These are phyloP conservation scores for Spicauda simplicius DNA, from an alignment of 2,888 invertebrate genomes.

Conservation along the genomic window DNA sequence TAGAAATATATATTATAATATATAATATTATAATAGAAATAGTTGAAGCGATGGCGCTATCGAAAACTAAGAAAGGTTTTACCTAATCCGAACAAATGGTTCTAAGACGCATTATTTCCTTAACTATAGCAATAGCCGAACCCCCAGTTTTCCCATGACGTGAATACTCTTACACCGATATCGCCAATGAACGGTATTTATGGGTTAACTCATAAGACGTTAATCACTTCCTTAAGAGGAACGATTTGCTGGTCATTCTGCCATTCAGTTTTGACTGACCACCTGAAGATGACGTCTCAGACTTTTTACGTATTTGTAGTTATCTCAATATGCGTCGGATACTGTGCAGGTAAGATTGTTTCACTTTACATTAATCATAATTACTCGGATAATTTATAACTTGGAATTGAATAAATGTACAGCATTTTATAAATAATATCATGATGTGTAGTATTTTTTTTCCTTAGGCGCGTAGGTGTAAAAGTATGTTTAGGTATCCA, in stretches of 20 bases:
- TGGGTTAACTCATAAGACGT: neutral
- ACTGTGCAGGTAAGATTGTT: slow-evolving; percentile 2
- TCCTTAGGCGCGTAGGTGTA: too few relatives aligned
- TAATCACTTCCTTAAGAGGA: neutral
- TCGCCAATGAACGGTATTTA: too few relatives aligned
- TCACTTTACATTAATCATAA: too few relatives aligned
- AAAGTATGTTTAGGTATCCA: too few relatives aligned
- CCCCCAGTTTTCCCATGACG: slow-evolving; percentile 11
- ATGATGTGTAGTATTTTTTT: too few relatives aligned
- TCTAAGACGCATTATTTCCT: neutral
- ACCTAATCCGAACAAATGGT: too few relatives aligned
- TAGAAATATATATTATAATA: too few relatives aligned
- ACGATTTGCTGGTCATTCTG: neutral
- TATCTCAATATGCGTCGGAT: neutral
- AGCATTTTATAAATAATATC: too few relatives aligned
- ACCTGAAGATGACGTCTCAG: neutral
- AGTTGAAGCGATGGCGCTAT: too few relatives aligned
- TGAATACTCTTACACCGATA: neutral
- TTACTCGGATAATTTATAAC: neutral
- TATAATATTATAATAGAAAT: too few relatives aligned
- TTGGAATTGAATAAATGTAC: neutral
- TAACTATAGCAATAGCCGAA: neutral
- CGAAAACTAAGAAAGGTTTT: too few relatives aligned
- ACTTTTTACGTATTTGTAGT: neutral
- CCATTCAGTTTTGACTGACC: slow-evolving; percentile 8